A percentile compares a stretch with the other conserved stretches of the same genome.
These are phyloP conservation scores for Mionectes olivaceus DNA, from an alignment of 2,797 vertebrate genomes.

Conservation along the genomic window DNA sequence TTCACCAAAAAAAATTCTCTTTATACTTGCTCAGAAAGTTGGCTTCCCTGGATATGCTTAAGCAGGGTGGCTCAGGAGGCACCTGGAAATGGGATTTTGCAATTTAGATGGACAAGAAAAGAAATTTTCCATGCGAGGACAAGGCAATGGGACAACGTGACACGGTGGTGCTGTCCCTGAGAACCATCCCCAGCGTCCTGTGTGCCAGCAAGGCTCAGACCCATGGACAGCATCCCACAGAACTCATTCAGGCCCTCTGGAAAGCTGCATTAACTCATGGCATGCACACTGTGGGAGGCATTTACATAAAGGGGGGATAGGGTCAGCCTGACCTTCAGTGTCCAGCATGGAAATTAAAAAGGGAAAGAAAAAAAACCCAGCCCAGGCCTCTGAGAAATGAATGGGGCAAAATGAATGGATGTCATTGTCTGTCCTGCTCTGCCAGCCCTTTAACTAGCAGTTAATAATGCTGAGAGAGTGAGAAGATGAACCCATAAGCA, in stretches of 20 bases:
- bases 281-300: background rate
- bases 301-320: background rate
- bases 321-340: conserved; percentile 36
- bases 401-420: conserved; percentile 55
- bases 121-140: background rate
- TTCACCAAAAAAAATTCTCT: background rate
- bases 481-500: background rate
- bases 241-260: background rate
- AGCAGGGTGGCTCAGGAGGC: background rate
- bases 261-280: background rate
- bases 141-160: background rate
- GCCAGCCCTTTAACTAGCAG: conserved; percentile 15
- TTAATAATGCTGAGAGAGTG: background rate
- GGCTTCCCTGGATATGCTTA: background rate
- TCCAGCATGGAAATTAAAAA: background rate
- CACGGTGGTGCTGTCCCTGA: background rate
- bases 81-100: background rate
- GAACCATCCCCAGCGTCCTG: fast-evolving
- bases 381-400: conserved; percentile 1
- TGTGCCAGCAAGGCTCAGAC: background rate
- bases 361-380: background rate
- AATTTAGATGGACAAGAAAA: background rate
- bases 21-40: background rate
- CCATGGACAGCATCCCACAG: background rate
- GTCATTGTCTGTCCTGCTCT: conserved; percentile 45